Evolutionary conservation across 2,113 vertebrate genomes (phyloP).

Genomic region (Rhineura floridana): DNA sequence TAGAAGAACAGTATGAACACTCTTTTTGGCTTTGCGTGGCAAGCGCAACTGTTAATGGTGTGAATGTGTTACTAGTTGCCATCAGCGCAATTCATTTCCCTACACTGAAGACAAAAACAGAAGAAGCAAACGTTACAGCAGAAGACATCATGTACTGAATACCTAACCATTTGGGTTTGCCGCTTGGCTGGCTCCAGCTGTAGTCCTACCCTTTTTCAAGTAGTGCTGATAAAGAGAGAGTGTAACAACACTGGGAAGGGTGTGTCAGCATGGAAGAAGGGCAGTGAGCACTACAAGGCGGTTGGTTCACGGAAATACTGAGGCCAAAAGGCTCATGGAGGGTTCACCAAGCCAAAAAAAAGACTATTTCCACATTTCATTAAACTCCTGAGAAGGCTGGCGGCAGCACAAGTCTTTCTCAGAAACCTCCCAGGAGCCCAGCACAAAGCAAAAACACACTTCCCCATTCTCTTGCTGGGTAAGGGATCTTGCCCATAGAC

Average conservation of each 20-base stretch:
- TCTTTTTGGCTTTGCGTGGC: constrained; percentile 94
- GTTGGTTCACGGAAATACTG: not conserved
- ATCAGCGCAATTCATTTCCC: constrained; percentile 88
- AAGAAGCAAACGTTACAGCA: constrained; percentile 87
- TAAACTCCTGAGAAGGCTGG: not conserved
- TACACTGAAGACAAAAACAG: constrained; percentile 88
- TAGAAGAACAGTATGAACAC: constrained; percentile 86
- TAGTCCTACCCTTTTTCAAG: too few relatives aligned
- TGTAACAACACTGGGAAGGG: not conserved
- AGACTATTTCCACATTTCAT: not conserved
- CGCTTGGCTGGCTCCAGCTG: not conserved
- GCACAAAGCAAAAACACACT: not conserved
- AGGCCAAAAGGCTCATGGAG: not conserved
- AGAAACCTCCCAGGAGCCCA: not conserved
- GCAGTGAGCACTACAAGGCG: not conserved
- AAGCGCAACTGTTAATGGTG: constrained; percentile 82
- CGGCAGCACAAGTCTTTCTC: not conserved
- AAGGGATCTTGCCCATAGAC: not conserved
- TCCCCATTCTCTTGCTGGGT: not conserved
- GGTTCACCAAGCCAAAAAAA: not conserved
- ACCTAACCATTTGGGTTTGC: not conserved
- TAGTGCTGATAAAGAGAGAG: too few relatives aligned
- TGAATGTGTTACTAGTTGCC: constrained; percentile 86
- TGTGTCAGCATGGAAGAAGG: not conserved
- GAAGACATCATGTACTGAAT: constrained; percentile 90